A percentile compares a stretch with the other conserved stretches of the same genome.
Evolutionary conservation across 2,888 invertebrate genomes (phyloP).

Genomic region (Papilio elwesi): DNA sequence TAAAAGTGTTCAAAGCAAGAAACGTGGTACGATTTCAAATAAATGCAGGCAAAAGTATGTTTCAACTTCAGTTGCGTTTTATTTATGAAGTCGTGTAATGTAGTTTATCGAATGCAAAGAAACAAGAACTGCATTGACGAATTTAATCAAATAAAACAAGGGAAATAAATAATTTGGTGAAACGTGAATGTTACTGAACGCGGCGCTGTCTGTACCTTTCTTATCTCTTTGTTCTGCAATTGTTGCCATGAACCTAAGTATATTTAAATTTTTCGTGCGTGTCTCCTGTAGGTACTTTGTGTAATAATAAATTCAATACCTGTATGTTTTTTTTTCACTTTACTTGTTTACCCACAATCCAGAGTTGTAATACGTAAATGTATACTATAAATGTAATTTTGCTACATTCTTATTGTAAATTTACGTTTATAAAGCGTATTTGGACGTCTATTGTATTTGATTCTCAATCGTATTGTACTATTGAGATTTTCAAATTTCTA

Average conservation of each 20-base stretch:
- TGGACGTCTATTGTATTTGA: no score
- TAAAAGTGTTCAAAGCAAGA: slow-evolving; percentile 1
- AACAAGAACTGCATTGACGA: slow-evolving; percentile 37
- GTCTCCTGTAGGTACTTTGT: slow-evolving; percentile 19
- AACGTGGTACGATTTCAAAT: slow-evolving; percentile 2
- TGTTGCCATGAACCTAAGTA: slow-evolving; percentile 35
- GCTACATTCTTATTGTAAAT: no score
- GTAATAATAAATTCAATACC: slow-evolving; percentile 26
- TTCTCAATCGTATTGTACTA: no score
- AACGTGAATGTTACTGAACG: slow-evolving; percentile 30
- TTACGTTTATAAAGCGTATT: no score
- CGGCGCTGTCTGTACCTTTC: slow-evolving; percentile 27
- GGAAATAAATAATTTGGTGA: slow-evolving; percentile 38
- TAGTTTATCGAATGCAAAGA: slow-evolving; percentile 34
- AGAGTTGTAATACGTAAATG: not conserved
- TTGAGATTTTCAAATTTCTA: no score
- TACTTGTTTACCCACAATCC: not conserved
- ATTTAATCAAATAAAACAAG: slow-evolving; percentile 36
- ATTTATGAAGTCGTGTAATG: slow-evolving; percentile 28
- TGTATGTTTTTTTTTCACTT: not conserved
- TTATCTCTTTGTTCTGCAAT: slow-evolving; percentile 36
- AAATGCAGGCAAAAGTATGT: slow-evolving; percentile 19
- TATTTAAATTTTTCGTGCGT: slow-evolving; percentile 20
- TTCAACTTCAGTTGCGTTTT: slow-evolving; percentile 15
- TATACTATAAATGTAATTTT: no score